These are phyloP conservation scores for Drosophila dunni DNA, from an alignment of 1,140 invertebrate genomes.

Conservation along the genomic window DNA sequence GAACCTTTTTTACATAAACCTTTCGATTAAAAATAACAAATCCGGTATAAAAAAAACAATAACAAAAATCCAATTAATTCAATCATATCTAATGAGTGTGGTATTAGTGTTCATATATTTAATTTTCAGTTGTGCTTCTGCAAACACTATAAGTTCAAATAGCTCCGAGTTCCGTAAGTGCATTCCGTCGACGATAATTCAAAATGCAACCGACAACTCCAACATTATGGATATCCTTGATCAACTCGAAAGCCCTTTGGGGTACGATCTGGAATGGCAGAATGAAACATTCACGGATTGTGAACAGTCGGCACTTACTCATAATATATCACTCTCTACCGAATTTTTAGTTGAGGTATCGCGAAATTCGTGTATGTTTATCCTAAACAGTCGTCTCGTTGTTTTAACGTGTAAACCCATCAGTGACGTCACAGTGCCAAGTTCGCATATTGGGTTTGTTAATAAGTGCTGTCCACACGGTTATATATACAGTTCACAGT, in stretches of 20 bases:
- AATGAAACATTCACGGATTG: slow-evolving; percentile 12
- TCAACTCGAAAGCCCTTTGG: slow-evolving; percentile 22
- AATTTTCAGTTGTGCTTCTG: slow-evolving; percentile 34
- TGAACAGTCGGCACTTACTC: background rate
- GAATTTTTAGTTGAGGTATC: slow-evolving; percentile 13
- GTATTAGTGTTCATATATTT: slow-evolving; percentile 21
- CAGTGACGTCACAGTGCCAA: background rate
- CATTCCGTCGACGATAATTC: background rate
- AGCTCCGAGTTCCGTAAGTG: slow-evolving; percentile 12
- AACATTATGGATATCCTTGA: background rate
- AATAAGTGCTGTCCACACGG: slow-evolving; percentile 64
- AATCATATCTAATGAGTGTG: slow-evolving; percentile 35
- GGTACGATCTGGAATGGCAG: slow-evolving; percentile 15
- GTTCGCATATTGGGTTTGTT: slow-evolving; percentile 36
- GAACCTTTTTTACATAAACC: slow-evolving; percentile 18
- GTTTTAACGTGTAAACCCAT: slow-evolving; percentile 11
- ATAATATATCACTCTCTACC: slow-evolving; percentile 18
- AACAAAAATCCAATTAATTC: slow-evolving; percentile 3
- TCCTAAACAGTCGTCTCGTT: slow-evolving; percentile 23
- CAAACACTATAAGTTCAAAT: slow-evolving; percentile 11
- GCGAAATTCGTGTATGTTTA: slow-evolving; percentile 29
- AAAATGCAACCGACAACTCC: background rate
- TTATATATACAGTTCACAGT: slow-evolving; percentile 42
- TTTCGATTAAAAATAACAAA: background rate
- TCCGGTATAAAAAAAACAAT: background rate